phyloP scores from a whole-genome alignment of 2,888 invertebrate species.

The Exephanes ischioxanthus region DNA sequence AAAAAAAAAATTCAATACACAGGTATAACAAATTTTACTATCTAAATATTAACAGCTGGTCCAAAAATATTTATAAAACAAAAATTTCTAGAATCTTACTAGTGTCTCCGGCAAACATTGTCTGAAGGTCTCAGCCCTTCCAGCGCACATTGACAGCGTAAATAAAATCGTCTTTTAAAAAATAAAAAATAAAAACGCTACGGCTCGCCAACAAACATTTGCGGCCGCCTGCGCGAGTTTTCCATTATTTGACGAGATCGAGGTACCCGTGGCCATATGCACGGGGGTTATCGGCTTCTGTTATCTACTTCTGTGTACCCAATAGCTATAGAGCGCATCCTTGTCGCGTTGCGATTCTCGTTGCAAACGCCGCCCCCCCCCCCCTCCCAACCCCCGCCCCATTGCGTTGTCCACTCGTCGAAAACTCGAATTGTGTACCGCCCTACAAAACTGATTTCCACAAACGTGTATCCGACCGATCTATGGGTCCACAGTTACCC shows the following conservation, averaged over 20 bases:
- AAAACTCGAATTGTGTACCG: slow-evolving; percentile 47
- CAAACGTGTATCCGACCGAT: slow-evolving; percentile 49
- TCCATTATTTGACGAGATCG: slow-evolving; percentile 64
- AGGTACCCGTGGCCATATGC: not conserved
- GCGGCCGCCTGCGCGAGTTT: slow-evolving; percentile 50
- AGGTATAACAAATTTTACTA: no score
- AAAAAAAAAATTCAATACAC: no score
- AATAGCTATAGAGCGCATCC: slow-evolving; percentile 7
- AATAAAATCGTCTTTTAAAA: not conserved
- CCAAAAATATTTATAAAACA: no score
- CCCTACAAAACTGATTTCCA: slow-evolving; percentile 54
- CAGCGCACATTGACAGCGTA: not conserved
- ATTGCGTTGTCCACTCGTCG: slow-evolving; percentile 43
- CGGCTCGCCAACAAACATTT: slow-evolving; percentile 43
- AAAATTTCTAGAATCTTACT: no score
- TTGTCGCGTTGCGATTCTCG: slow-evolving; percentile 23
- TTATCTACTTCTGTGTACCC: slow-evolving; percentile 11
- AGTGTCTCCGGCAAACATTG: no score
- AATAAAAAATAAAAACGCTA: slow-evolving; percentile 19
- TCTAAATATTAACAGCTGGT: no score
- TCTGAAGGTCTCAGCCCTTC: no score
- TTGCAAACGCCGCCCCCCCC: not conserved
- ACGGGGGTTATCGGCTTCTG: not conserved
- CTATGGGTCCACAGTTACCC: slow-evolving; percentile 48
- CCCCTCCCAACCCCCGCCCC: not conserved